A percentile compares a stretch with the other conserved stretches of the same genome.
These are phyloP conservation scores for Drymodes brunneopygia DNA, from an alignment of 2,113 vertebrate genomes.

Conservation along the genomic window DNA sequence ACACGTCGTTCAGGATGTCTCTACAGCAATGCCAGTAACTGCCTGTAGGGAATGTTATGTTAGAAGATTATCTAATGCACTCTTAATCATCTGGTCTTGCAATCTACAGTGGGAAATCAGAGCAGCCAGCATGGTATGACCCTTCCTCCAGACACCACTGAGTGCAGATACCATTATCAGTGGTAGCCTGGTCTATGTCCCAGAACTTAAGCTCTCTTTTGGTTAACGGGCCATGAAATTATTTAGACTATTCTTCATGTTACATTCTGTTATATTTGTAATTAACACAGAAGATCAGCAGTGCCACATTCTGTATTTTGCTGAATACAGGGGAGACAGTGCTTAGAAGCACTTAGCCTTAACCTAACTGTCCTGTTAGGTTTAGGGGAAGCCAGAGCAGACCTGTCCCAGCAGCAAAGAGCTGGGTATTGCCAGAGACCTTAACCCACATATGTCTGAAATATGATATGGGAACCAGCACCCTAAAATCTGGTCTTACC, in stretches of 20 bases:
- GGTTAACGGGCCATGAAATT: constrained; percentile 34
- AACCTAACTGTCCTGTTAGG: not conserved
- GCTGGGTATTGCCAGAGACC: not conserved
- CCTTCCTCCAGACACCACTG: constrained; percentile 38
- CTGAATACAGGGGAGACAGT: not conserved
- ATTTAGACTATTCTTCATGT: constrained; percentile 22
- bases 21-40: constrained; percentile 56
- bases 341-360: not conserved
- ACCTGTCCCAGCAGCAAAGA: not conserved
- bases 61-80: constrained; percentile 52
- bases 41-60: constrained; percentile 53
- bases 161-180: constrained; percentile 9
- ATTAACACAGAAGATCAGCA: not conserved
- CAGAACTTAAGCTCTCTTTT: constrained; percentile 4
- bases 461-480: not conserved
- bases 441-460: not conserved
- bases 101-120: constrained; percentile 13
- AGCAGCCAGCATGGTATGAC: constrained; percentile 3
- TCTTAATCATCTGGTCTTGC: constrained; percentile 14
- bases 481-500: not conserved
- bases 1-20: constrained; percentile 5
- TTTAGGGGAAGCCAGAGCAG: not conserved
- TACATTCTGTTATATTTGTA: not conserved
- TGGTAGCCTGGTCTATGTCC: not conserved
- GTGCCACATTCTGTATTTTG: not conserved